Evolutionary conservation across 2,113 vertebrate genomes (phyloP).

Genomic region (Corvus hawaiiensis): DNA sequence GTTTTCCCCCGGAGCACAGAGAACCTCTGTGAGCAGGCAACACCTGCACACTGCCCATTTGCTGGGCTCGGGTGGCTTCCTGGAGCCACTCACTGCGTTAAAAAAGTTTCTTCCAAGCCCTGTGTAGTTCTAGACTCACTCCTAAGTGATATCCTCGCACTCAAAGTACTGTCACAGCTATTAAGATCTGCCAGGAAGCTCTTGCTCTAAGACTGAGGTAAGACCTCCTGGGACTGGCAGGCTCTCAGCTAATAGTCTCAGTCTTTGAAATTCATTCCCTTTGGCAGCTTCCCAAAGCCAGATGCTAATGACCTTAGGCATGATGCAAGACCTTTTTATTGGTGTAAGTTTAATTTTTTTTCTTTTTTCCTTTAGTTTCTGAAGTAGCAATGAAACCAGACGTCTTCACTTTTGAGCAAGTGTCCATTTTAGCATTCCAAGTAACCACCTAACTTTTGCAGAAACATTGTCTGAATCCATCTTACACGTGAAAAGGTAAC

Average conservation of each 20-base stretch:
- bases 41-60: background rate
- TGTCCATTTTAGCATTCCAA: background rate
- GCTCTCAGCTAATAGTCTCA: constrained; percentile 59
- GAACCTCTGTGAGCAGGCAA: constrained; percentile 12
- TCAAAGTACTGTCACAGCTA: constrained; percentile 47
- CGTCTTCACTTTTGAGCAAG: background rate
- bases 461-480: background rate
- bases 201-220: constrained; percentile 53
- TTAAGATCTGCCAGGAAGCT: constrained; percentile 61
- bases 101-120: background rate
- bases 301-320: constrained; percentile 62
- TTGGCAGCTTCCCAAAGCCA: constrained; percentile 60
- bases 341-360: background rate
- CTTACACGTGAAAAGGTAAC: background rate
- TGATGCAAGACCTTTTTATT: constrained; percentile 58
- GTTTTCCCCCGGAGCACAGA: constrained; percentile 12
- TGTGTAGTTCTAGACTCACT: background rate
- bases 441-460: background rate
- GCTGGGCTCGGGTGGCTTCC: background rate
- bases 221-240: constrained; percentile 51
- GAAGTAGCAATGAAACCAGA: background rate
- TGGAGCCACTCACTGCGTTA: background rate
- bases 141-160: background rate
- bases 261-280: constrained; percentile 59
- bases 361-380: background rate